Evolutionary conservation across 2,888 invertebrate species (phyloP).

Genomic region (Mythimna ferrago): DNA sequence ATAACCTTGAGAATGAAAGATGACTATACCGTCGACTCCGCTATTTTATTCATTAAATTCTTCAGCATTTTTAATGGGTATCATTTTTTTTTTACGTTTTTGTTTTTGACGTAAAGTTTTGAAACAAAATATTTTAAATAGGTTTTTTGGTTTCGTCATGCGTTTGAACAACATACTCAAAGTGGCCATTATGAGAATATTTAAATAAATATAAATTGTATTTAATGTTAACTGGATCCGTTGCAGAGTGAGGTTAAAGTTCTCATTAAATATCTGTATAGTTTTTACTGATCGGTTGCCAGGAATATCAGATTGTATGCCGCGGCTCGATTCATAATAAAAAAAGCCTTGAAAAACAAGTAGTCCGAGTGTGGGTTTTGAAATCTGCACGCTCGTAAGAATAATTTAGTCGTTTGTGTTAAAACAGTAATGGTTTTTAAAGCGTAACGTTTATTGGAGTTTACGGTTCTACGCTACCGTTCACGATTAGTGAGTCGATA

Average conservation of each 20-base stretch:
- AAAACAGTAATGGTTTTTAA: conserved; percentile 69
- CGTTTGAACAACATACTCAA: conserved; percentile 43
- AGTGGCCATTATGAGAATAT: conserved; percentile 37
- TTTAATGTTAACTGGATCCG: conserved; percentile 52
- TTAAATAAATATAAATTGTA: conserved; percentile 52
- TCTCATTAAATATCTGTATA: conserved; percentile 75
- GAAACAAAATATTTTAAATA: conserved; percentile 30
- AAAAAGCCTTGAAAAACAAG: conserved; percentile 76
- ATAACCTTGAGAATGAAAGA: conserved; percentile 66
- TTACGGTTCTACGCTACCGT: conserved; percentile 67
- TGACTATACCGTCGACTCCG: conserved; percentile 29
- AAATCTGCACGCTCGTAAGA: conserved; percentile 70
- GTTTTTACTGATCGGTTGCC: conserved; percentile 77
- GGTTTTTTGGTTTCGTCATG: conserved; percentile 31
- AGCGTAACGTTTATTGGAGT: conserved; percentile 66
- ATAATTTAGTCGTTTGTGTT: conserved; percentile 69
- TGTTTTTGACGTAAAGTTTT: conserved; percentile 26
- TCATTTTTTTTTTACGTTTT: conserved; percentile 16
- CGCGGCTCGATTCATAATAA: conserved; percentile 67
- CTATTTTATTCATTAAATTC: conserved; percentile 31
- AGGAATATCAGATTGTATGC: conserved; percentile 75
- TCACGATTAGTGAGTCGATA: conserved; percentile 56
- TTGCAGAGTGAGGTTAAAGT: conserved; percentile 73
- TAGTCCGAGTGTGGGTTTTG: conserved; percentile 76
- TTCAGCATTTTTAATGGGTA: conserved; percentile 35